Evolutionary conservation across 2,888 invertebrate genomes (phyloP).

Genomic region (Carterocephalus palaemon): DNA sequence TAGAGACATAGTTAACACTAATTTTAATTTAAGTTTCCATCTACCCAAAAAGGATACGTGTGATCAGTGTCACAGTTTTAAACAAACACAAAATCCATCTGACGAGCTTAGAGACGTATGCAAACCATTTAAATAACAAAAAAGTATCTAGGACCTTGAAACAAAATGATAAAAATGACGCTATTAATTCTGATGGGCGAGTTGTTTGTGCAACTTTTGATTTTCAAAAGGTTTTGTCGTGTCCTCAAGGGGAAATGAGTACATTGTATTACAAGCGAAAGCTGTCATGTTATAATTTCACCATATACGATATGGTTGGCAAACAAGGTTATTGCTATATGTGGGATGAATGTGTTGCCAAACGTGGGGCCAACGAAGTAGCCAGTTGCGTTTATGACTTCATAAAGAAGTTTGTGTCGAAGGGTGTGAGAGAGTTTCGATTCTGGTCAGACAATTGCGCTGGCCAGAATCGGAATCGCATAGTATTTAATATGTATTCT

Average conservation of each 20-base stretch:
- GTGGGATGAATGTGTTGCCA: conserved; percentile 25
- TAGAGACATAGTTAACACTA: conserved; percentile 25
- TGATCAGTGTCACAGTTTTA: too few species aligned
- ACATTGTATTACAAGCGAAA: conserved; percentile 22
- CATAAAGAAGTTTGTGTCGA: conserved; percentile 9
- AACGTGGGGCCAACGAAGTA: conserved; percentile 26
- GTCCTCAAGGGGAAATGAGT: conserved; percentile 11
- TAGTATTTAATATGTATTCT: conserved; percentile 26
- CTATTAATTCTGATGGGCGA: too few species aligned
- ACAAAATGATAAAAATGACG: conserved; percentile 2
- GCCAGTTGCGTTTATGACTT: conserved; percentile 24
- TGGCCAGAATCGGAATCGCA: conserved; percentile 27
- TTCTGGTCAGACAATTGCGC: conserved; percentile 27
- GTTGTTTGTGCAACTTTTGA: conserved; percentile 9
- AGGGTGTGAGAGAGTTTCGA: conserved; percentile 22
- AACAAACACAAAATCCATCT: too few species aligned
- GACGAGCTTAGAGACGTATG: too few species aligned
- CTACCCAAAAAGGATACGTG: too few species aligned
- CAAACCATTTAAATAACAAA: too few species aligned
- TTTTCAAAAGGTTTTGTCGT: conserved; percentile 13
- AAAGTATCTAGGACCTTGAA: conserved; percentile 19
- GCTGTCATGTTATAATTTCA: conserved; percentile 20
- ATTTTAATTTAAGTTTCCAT: conserved; percentile 26
- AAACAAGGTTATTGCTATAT: conserved; percentile 24
- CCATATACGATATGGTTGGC: conserved; percentile 15